These are phyloP conservation scores for Enteromius argenteus DNA, from an alignment of 2,797 vertebrate species.

Conservation along the genomic window DNA sequence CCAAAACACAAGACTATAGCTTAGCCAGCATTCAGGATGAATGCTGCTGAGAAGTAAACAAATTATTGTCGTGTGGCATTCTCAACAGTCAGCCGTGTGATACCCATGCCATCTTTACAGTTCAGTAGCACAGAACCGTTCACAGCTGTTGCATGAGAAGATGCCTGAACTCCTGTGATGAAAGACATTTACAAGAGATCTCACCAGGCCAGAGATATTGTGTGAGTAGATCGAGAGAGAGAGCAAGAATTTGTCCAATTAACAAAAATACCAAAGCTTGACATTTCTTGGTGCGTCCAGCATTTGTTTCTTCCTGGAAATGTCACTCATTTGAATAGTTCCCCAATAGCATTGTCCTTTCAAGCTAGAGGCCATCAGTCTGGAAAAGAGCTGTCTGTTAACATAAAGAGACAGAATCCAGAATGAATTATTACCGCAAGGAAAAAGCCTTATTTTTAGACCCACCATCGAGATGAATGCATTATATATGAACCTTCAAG, in stretches of 20 bases:
- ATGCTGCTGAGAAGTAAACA: not conserved
- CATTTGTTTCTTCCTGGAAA: conserved; percentile 51
- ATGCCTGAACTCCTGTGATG: conserved; percentile 9
- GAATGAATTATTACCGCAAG: conserved; percentile 57
- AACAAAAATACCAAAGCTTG: conserved; percentile 55
- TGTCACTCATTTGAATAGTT: conserved; percentile 57
- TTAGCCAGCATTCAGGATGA: conserved; percentile 7
- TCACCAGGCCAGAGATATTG: not conserved
- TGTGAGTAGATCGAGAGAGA: not conserved
- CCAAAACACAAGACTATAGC: not conserved
- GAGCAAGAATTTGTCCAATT: conserved; percentile 47
- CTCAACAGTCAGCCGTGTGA: conserved; percentile 3
- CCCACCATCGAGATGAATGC: conserved; percentile 43
- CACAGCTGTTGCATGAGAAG: conserved; percentile 25
- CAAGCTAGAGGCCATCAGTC: conserved; percentile 34
- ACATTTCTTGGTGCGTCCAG: conserved; percentile 48
- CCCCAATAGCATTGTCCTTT: conserved; percentile 33
- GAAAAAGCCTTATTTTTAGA: conserved; percentile 61
- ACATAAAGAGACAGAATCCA: conserved; percentile 49
- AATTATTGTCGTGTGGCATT: conserved; percentile 26
- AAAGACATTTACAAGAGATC: conserved; percentile 21
- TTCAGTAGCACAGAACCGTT: conserved; percentile 1
- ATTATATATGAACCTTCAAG: conserved; percentile 56
- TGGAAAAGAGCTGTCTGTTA: conserved; percentile 47
- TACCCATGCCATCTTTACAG: conserved; percentile 5